phyloP scores from a whole-genome alignment of 2,797 vertebrate species.

The Lycodopsis pacificus region DNA sequence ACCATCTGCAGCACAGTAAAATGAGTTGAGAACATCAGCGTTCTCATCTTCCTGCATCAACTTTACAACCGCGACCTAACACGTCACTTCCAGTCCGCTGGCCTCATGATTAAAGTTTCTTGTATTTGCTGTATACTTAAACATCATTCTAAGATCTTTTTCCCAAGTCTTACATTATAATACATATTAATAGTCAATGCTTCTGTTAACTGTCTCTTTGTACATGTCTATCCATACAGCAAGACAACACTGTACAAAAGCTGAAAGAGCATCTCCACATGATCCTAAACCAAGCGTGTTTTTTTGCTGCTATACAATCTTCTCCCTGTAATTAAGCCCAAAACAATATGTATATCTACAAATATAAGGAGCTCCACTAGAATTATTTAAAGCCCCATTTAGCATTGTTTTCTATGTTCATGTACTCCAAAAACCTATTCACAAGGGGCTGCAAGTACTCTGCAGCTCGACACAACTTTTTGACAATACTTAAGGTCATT shows the following conservation, averaged over 20 bases:
- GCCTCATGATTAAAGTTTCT: neutral
- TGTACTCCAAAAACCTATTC: neutral
- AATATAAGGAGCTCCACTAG: neutral
- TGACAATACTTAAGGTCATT: neutral
- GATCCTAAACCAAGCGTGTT: neutral
- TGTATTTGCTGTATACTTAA: too few species aligned
- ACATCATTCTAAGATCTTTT: neutral
- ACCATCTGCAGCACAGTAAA: constrained; percentile 41
- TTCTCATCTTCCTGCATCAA: constrained; percentile 2
- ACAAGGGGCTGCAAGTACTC: neutral
- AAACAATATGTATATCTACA: neutral
- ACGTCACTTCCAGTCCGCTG: neutral
- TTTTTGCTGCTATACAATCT: neutral
- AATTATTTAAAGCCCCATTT: neutral
- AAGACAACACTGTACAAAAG: neutral
- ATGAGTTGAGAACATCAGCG: neutral
- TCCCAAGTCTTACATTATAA: neutral
- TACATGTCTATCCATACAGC: neutral
- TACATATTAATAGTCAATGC: neutral
- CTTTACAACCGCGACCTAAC: neutral
- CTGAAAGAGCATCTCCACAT: neutral
- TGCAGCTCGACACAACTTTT: neutral
- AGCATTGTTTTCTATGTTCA: neutral
- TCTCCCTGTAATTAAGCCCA: neutral
- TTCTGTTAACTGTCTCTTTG: neutral